A percentile compares a stretch with the other conserved stretches of the same genome.
These are phyloP conservation scores for Molossus molossus DNA, from an alignment of 2,797 vertebrate genomes.

Conservation along the genomic window DNA sequence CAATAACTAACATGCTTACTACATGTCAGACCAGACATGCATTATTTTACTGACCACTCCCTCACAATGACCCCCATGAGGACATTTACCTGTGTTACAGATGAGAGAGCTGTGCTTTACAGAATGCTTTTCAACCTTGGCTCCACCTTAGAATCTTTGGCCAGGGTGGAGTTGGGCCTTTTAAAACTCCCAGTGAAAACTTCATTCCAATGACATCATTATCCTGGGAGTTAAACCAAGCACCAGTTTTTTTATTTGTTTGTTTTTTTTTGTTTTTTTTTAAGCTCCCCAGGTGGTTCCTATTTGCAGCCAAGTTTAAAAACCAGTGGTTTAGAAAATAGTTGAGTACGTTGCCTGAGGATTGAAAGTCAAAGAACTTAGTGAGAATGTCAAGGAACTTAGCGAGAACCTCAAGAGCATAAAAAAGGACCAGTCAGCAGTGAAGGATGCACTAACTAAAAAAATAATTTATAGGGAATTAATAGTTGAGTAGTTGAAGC, in stretches of 20 bases:
- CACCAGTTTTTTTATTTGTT: not conserved
- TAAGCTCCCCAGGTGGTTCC: not conserved
- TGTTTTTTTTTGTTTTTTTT: not conserved
- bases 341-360: not conserved
- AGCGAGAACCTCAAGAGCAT: too few relatives aligned
- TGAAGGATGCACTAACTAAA: too few relatives aligned
- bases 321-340: not conserved
- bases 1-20: not conserved
- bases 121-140: not conserved
- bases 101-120: not conserved
- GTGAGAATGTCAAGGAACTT: not conserved
- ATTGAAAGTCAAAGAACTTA: not conserved
- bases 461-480: too few relatives aligned
- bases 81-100: not conserved
- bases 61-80: not conserved
- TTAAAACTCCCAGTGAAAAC: not conserved
- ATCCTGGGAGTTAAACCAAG: not conserved
- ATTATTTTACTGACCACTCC: not conserved
- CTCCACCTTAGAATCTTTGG: not conserved
- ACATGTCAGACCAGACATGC: not conserved
- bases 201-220: not conserved
- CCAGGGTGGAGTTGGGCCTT: not conserved
- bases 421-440: not conserved
- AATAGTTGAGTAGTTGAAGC: too few relatives aligned
- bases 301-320: not conserved